Conservation (phyloP, 2,888 invertebrate genomes). For the Melanotus villosus region DNA sequence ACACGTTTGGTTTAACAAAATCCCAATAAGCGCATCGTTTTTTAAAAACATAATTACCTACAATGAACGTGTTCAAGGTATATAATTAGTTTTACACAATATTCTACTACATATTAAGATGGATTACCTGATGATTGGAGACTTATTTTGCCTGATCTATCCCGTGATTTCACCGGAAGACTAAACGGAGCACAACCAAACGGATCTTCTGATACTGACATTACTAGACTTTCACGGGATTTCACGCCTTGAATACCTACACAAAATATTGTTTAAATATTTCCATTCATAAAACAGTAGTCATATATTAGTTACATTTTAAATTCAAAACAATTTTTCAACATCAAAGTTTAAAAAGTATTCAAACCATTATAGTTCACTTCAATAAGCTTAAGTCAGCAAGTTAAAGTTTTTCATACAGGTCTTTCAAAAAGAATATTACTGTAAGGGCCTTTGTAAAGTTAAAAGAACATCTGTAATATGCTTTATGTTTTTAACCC, state of each 20-base stretch:
- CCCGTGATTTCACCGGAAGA: constrained; percentile 73
- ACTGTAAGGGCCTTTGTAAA: no score
- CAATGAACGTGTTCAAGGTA: constrained; percentile 19
- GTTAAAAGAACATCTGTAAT: no score
- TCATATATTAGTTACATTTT: no score
- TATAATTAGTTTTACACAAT: neutral
- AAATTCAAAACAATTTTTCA: no score
- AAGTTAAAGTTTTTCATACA: no score
- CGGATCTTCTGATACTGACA: constrained; percentile 81
- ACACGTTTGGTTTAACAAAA: neutral
- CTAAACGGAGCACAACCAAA: constrained; percentile 88
- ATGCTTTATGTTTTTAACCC: no score
- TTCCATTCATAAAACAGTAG: no score
- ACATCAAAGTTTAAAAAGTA: no score
- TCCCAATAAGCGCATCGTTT: neutral
- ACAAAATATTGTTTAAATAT: constrained; percentile 25
- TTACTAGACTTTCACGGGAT: constrained; percentile 78
- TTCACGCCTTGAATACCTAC: constrained; percentile 78
- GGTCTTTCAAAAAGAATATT: no score
- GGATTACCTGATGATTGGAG: constrained; percentile 69
- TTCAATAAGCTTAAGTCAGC: no score
- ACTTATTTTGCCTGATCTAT: constrained; percentile 60
- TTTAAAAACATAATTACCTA: neutral
- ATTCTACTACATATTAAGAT: constrained; percentile 31
- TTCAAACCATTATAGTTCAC: no score